These are phyloP conservation scores for Asobara japonica DNA, from an alignment of 1,140 invertebrate species.

Conservation along the genomic window DNA sequence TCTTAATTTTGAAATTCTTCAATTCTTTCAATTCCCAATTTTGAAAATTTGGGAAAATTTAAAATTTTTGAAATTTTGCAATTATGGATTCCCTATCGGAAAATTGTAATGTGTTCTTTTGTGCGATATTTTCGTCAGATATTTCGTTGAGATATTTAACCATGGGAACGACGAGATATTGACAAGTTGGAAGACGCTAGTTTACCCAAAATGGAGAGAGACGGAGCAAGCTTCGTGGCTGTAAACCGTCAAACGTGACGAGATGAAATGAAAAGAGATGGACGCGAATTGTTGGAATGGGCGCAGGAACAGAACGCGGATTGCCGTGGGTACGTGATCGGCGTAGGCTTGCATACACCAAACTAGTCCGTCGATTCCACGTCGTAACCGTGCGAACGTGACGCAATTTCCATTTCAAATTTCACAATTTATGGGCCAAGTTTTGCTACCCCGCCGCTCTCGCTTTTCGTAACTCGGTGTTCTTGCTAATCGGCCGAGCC, in stretches of 20 bases:
- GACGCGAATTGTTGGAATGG: background rate
- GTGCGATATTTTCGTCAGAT: too few species aligned
- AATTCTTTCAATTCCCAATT: too few species aligned
- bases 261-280: constrained; percentile 11
- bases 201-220: too few species aligned
- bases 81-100: too few species aligned
- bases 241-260: constrained; percentile 16
- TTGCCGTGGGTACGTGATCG: constrained; percentile 8
- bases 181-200: too few species aligned
- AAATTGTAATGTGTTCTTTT: too few species aligned
- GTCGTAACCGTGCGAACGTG: constrained; percentile 12
- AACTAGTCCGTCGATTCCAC: constrained; percentile 11
- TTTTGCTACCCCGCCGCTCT: background rate
- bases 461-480: constrained; percentile 8
- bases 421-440: constrained; percentile 15
- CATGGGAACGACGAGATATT: too few species aligned
- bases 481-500: constrained; percentile 4
- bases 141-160: too few species aligned
- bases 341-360: constrained; percentile 1
- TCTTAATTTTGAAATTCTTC: too few species aligned
- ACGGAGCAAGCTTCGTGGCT: background rate
- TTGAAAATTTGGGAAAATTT: too few species aligned
- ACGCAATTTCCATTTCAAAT: constrained; percentile 14
- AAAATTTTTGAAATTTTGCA: too few species aligned
- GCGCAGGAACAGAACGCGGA: background rate